Base-by-base conservation (phyloP, 23 tunicate genomes). In the Corella eumyota region DNA sequence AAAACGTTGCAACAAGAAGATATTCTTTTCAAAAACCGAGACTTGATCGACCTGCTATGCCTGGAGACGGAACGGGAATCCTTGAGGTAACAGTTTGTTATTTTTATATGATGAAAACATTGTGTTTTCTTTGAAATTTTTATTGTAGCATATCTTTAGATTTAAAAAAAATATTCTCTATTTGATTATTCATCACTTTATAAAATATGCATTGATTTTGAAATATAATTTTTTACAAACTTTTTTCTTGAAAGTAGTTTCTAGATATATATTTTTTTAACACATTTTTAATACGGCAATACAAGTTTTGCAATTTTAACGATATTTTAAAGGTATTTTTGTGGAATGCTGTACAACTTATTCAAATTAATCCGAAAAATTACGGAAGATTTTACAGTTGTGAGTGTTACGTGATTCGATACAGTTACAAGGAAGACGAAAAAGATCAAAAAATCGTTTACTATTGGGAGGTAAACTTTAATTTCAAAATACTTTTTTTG, bases 391-490 rank as follows among this genome's bases (percentile, higher is more conserved):
- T 66, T 27, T 50, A 47, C 44, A 66, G 71, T n/a, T n/a, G 26
- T 40, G 71, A 66, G 17, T 48, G 59, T n/a, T 66, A 66, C 58
- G 34, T 66, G 5, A 59, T 66, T 2, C 30, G 52, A 30, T 66
- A 32, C 28, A 49, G 23, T 4, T 66, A 22, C 32, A 29, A 26
- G 28, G 71, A 66, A 6, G 26, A 47, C 30, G 71, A 32, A 47
- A 66, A 50, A 45, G 59, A 49, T 32, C 49, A 25, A 40, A 66
- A 50, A 24, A 28, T 66, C 13, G 50, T 47, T 3, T 66, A 66
- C 27, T 66, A 66, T 59, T 66, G 71, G 71, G 71, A 66, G 71
- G 71, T 66, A n/a, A 48, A 25, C 5, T 3, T 25, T 5, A 29
- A 17, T 40, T 11, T 9, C 48, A 11, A 40, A 40, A 40, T 15